phyloP scores from a whole-genome alignment of 2,113 vertebrate genomes.

The Hirundichthys speculiger region DNA sequence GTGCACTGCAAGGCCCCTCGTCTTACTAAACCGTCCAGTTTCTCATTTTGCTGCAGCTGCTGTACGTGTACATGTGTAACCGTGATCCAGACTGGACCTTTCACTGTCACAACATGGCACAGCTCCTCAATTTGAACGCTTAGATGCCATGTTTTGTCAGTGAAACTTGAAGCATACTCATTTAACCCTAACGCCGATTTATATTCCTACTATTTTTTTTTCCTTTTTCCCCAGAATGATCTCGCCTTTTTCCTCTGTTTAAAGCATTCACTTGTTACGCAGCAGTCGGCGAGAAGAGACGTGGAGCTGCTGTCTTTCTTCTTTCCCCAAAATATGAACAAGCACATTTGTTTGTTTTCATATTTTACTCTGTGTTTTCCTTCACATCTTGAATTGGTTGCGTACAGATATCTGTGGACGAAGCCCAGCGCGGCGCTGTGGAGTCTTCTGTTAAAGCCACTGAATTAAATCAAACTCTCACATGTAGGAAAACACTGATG shows the following conservation, averaged over 20 bases:
- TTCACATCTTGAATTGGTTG: slow-evolving; percentile 28
- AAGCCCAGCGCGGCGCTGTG: not conserved
- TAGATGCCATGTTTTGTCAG: slow-evolving; percentile 46
- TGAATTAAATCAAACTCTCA: not conserved
- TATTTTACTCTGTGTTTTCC: slow-evolving; percentile 79
- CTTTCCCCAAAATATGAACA: slow-evolving; percentile 71
- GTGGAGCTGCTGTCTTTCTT: slow-evolving; percentile 31
- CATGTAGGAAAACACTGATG: slow-evolving; percentile 65
- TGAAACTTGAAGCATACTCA: slow-evolving; percentile 51
- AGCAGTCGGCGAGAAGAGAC: slow-evolving; percentile 30
- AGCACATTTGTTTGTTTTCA: slow-evolving; percentile 66
- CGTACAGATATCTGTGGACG: not conserved
- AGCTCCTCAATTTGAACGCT: not conserved
- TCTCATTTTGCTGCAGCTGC: slow-evolving; percentile 13
- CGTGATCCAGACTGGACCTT: slow-evolving; percentile 14
- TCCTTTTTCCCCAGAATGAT: slow-evolving; percentile 34
- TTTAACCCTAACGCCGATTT: slow-evolving; percentile 33
- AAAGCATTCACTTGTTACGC: slow-evolving; percentile 27
- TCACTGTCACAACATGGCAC: slow-evolving; percentile 47
- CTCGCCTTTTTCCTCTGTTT: slow-evolving; percentile 33
- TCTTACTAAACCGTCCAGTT: slow-evolving; percentile 25
- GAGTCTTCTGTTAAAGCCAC: slow-evolving; percentile 1
- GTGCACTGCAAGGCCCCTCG: slow-evolving; percentile 23
- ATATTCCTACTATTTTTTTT: not conserved
- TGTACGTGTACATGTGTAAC: not conserved